Evolutionary conservation across 2,888 invertebrate genomes (phyloP), one percentile per base, ranked within the genome.

Genomic region (Subacronicta megacephala): DNA sequence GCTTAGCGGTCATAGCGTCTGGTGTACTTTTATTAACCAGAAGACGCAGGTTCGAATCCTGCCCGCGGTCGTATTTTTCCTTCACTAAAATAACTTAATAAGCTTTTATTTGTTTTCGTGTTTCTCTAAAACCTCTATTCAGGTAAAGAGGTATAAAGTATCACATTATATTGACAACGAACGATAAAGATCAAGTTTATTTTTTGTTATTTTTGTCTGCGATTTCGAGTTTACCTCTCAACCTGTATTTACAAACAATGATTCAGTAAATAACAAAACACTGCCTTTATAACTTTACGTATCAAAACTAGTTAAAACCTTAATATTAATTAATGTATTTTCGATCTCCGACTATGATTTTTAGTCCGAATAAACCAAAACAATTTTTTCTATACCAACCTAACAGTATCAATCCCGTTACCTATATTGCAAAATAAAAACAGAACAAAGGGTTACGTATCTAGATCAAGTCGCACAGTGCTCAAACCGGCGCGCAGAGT

Each of bases 391-490:
- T 29, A 47, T 13, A 1, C 12, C 18, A 26, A 9, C 20, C 2
- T 20, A 63, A 53, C 56, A 62, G 50, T 57, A 62, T 9, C 49
- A 41, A 20, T 59, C 63, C 66, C 69, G 66, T 68, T 69, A 56
- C 40, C 13, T 38, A 49, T 51, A 55, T 45, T 43, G 43, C 36
- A 37, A 47, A 69, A 61, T 42, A 65, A 66, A 70, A 70, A 61
- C 40, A 44, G 16, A 59, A 66, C 58, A 68, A 64, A 61, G 42
- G 53, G 47, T 72, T 60, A 71, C 51, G 66, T 70, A 70, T 72
- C 52, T 72, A 60, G 72, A 72, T 64, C 68, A 74, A 63, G 52
- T 42, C 29, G 38, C 45, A 59, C 60, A 67, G 43, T 51, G 52
- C 13, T 51, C 33, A 43, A 63, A 62, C 49, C 40, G 46, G 59